Percentiles rank a stretch among this genome's conserved stretches.
Evolutionary conservation across 2,797 vertebrate species (phyloP).

Genomic region (Columba guinea): DNA sequence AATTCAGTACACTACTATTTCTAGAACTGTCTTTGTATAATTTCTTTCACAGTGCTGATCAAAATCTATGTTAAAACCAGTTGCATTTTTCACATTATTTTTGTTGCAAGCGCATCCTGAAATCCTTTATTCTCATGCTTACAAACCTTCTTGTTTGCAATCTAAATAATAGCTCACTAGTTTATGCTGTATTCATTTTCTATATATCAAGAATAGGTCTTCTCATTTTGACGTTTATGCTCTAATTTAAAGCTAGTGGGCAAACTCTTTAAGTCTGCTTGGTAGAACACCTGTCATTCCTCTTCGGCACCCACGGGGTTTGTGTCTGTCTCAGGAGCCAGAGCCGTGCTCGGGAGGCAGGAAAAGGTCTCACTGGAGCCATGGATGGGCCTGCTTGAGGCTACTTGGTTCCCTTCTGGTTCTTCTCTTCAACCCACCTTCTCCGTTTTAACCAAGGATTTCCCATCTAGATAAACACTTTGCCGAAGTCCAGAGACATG

Average conservation of each 20-base stretch:
- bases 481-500: not conserved
- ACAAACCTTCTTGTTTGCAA: not conserved
- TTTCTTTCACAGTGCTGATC: not conserved
- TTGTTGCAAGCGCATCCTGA: not conserved
- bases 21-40: not conserved
- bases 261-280: no score
- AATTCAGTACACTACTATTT: not conserved
- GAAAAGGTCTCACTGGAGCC: not conserved
- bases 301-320: not conserved
- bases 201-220: not conserved
- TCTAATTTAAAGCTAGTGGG: no score
- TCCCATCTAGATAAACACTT: not conserved
- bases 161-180: not conserved
- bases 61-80: not conserved
- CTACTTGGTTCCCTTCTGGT: not conserved
- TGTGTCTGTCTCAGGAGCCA: not conserved
- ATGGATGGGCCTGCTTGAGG: rapidly evolving
- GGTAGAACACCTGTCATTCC: not conserved
- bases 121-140: not conserved
- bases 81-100: not conserved
- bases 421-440: not conserved
- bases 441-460: not conserved
- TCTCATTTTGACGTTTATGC: no score
- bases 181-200: not conserved
- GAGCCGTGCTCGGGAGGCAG: not conserved